phyloP scores from a whole-genome alignment of 2,113 vertebrate species.

The Patagioenas fasciata region DNA sequence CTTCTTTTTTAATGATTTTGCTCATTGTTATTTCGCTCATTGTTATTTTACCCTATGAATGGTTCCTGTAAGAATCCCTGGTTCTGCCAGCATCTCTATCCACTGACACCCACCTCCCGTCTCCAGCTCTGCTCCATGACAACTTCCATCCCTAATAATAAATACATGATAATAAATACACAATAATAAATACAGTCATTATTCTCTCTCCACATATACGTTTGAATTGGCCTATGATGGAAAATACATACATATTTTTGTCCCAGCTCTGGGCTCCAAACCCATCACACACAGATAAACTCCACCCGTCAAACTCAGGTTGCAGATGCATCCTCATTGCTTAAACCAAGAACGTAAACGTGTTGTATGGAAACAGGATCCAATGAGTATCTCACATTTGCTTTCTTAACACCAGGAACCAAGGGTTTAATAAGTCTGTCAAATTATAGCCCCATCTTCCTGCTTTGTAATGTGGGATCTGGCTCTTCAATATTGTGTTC shows the following conservation, averaged over 20 bases:
- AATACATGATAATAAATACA: rapidly evolving
- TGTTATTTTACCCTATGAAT: background rate
- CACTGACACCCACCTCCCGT: background rate
- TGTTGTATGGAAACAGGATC: background rate
- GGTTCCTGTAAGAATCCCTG: background rate
- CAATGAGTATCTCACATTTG: background rate
- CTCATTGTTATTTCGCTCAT: too few relatives aligned
- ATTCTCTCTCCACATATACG: background rate
- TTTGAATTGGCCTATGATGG: background rate
- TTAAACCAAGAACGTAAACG: background rate
- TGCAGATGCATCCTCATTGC: background rate
- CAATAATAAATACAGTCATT: rapidly evolving
- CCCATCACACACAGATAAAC: background rate
- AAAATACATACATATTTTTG: background rate
- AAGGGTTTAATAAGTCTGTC: conserved; percentile 30
- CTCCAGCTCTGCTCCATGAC: background rate
- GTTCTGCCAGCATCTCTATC: rapidly evolving
- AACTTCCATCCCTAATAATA: background rate
- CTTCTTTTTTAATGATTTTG: too few relatives aligned
- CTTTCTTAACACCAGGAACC: conserved; percentile 21
- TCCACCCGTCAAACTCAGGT: background rate
- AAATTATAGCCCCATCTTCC: conserved; percentile 42
- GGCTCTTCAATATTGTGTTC: conserved; percentile 57
- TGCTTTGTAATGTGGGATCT: background rate
- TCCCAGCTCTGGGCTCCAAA: background rate